Conservation (phyloP, 2,888 invertebrate species). For the Siphlonurus alternatus region DNA sequence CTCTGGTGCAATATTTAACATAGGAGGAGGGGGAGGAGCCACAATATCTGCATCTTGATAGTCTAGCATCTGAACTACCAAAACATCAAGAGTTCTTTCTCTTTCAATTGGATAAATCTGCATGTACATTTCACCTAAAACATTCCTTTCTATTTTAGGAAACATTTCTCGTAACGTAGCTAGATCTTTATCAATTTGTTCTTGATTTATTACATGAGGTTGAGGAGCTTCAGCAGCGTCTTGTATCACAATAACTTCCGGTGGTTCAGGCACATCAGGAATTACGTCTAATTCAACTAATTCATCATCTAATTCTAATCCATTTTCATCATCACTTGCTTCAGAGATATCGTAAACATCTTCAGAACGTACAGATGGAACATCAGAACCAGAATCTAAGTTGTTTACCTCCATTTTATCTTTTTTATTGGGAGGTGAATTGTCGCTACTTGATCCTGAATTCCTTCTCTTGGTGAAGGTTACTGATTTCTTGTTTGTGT, state of each 20-base stretch:
- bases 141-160: neutral
- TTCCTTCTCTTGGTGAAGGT: neutral
- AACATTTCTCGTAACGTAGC: neutral
- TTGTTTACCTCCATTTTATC: neutral
- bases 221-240: neutral
- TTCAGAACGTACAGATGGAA: no score
- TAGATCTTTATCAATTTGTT: neutral
- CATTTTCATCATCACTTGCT: neutral
- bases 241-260: neutral
- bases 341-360: neutral
- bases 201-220: neutral
- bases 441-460: neutral
- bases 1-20: neutral
- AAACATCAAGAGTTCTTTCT: neutral
- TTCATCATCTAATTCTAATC: neutral
- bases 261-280: neutral
- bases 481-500: neutral
- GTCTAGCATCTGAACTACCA: neutral
- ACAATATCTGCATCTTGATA: neutral
- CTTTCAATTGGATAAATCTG: neutral
- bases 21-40: neutral
- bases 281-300: neutral
- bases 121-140: neutral
- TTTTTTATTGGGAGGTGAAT: neutral
- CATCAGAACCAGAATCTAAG: no score